These are phyloP conservation scores for Tribolium castaneum DNA, from an alignment of 1,140 invertebrate species.

Conservation along the genomic window DNA sequence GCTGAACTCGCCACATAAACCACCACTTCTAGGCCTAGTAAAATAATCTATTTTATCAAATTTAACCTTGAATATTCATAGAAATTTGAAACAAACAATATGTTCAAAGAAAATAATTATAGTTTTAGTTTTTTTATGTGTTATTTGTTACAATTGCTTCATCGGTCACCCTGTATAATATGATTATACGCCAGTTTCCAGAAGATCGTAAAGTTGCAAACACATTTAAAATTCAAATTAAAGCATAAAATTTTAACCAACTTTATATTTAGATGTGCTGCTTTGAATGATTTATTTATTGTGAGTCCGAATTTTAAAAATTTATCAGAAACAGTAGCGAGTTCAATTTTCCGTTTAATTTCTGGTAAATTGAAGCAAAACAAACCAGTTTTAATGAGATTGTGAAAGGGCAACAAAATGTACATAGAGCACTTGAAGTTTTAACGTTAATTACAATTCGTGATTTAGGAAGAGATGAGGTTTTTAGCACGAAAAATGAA, in stretches of 20 bases:
- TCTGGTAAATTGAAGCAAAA: background rate
- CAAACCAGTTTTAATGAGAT: background rate
- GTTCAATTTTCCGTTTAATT: background rate
- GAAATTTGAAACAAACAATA: too few relatives aligned
- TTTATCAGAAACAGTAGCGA: background rate
- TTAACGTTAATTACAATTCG: background rate
- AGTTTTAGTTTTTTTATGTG: too few relatives aligned
- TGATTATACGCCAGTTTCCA: background rate
- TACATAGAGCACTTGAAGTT: background rate
- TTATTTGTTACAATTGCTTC: too few relatives aligned
- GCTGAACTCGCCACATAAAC: too few relatives aligned
- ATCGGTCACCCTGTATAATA: background rate
- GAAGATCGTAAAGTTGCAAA: background rate
- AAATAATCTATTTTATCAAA: too few relatives aligned
- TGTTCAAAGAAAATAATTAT: too few relatives aligned
- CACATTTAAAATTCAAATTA: constrained; percentile 3
- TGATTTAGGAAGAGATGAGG: background rate
- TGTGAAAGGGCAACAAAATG: background rate
- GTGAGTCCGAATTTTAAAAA: background rate
- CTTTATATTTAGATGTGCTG: background rate
- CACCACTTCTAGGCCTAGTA: too few relatives aligned
- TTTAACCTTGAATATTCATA: too few relatives aligned
- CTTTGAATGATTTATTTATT: background rate
- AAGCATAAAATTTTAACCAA: background rate
- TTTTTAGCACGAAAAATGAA: background rate